Percentiles rank a stretch among this genome's conserved stretches.
Conservation (phyloP, 2,113 vertebrate genomes). For the Myrmophylax atrothorax region DNA sequence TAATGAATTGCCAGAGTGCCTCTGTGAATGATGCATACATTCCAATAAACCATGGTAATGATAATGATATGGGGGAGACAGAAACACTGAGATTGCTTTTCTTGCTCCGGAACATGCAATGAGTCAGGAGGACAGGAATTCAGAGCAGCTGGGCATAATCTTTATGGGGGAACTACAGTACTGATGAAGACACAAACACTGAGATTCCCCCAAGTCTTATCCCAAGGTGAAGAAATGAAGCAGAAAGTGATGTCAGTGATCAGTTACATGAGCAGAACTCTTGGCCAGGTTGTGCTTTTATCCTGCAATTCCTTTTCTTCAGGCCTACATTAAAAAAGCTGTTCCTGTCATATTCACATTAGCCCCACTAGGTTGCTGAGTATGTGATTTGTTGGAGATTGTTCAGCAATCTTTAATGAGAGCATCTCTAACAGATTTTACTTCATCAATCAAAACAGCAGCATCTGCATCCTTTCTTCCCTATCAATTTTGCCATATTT, state of each 20-base stretch:
- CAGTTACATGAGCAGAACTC: background rate
- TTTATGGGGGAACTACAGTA: background rate
- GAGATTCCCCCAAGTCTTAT: background rate
- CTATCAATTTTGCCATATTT: background rate
- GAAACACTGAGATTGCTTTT: background rate
- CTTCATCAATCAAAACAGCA: conserved; percentile 21
- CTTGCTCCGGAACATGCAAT: background rate
- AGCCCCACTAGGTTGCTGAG: background rate
- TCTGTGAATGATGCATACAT: background rate
- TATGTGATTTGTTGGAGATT: background rate
- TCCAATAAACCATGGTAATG: background rate
- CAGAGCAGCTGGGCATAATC: background rate
- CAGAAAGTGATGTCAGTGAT: background rate
- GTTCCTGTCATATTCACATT: background rate
- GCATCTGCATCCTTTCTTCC: conserved; percentile 9
- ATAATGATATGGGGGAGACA: background rate
- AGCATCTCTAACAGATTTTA: background rate
- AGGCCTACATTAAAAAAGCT: background rate
- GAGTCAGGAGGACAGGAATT: background rate
- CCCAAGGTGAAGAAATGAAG: background rate
- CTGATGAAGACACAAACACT: background rate
- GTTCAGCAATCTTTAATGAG: background rate
- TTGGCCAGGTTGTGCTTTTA: background rate
- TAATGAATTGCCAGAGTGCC: background rate
- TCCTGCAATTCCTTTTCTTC: background rate